These are phyloP conservation scores for Ditylenchus dipsaci DNA, from an alignment of 1,140 invertebrate species.

Conservation along the genomic window DNA sequence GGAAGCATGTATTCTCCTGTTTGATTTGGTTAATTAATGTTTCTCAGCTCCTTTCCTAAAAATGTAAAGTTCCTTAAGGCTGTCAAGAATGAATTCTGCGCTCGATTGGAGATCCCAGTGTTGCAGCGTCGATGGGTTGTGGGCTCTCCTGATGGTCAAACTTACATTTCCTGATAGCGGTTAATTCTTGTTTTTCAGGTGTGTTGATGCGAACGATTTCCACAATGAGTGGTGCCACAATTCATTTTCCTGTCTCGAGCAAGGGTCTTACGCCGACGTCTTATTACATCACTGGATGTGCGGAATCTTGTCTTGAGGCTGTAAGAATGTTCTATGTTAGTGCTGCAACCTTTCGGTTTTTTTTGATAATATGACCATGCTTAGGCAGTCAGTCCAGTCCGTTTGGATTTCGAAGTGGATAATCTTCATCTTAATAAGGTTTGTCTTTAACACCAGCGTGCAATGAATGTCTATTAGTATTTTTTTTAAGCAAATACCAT, in stretches of 20 bases:
- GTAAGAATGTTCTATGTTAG: constrained; percentile 22
- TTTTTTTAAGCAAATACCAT: no score
- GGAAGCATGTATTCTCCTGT: constrained; percentile 19
- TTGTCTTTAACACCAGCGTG: neutral
- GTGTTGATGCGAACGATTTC: constrained; percentile 32
- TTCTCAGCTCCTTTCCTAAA: neutral
- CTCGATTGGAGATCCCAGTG: constrained; percentile 17
- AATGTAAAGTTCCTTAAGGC: constrained; percentile 1
- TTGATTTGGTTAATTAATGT: constrained; percentile 3
- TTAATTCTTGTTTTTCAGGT: no score
- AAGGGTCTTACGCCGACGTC: constrained; percentile 7
- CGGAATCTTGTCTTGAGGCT: constrained; percentile 19
- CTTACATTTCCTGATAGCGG: no score
- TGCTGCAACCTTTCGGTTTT: no score
- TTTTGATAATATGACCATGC: neutral
- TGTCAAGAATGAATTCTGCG: constrained; percentile 8
- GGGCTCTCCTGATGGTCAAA: constrained; percentile 23
- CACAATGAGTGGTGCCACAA: constrained; percentile 8
- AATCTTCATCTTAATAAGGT: constrained; percentile 12
- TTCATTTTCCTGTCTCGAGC: constrained; percentile 24
- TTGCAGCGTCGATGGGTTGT: constrained; percentile 28
- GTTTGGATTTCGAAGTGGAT: constrained; percentile 33
- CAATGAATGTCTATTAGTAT: no score
- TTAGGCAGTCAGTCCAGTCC: constrained; percentile 24
- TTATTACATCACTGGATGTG: constrained; percentile 25